Evolutionary conservation across 2,888 invertebrate genomes (phyloP).

Genomic region (Nymphalis urticae): DNA sequence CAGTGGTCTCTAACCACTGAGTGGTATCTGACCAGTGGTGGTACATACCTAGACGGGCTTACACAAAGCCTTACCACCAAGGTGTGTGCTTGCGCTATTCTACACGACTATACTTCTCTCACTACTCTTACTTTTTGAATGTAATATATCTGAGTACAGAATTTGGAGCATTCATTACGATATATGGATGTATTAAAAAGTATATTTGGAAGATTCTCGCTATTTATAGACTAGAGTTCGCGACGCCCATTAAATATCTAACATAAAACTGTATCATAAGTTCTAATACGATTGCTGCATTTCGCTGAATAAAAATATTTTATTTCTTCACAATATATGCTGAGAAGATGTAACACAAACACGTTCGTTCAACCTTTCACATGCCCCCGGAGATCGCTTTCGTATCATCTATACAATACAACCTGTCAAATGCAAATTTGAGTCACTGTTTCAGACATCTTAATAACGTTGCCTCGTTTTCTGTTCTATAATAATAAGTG

Average conservation of each 20-base stretch:
- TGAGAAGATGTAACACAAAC: conserved; percentile 12
- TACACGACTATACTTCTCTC: no score
- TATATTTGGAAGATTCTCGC: not conserved
- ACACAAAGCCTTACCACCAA: no score
- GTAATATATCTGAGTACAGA: not conserved
- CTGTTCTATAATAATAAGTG: not conserved
- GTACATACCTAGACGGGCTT: no score
- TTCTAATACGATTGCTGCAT: no score
- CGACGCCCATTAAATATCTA: no score
- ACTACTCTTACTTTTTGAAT: no score
- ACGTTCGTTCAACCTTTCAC: conserved; percentile 13
- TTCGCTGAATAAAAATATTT: no score
- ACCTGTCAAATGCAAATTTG: conserved; percentile 31
- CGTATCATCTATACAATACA: conserved; percentile 27
- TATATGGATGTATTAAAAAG: not conserved
- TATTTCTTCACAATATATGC: not conserved
- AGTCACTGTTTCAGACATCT: conserved; percentile 18
- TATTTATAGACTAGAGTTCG: not conserved
- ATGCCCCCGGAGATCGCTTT: conserved; percentile 18
- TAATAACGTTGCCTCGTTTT: conserved; percentile 17
- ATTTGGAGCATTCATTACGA: conserved; percentile 9
- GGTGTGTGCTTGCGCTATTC: no score
- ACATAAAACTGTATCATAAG: no score
- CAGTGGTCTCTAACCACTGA: no score
- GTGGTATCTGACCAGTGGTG: no score